phyloP scores from a whole-genome alignment of 2,888 invertebrate species.

The Epistrophella euchroma region DNA sequence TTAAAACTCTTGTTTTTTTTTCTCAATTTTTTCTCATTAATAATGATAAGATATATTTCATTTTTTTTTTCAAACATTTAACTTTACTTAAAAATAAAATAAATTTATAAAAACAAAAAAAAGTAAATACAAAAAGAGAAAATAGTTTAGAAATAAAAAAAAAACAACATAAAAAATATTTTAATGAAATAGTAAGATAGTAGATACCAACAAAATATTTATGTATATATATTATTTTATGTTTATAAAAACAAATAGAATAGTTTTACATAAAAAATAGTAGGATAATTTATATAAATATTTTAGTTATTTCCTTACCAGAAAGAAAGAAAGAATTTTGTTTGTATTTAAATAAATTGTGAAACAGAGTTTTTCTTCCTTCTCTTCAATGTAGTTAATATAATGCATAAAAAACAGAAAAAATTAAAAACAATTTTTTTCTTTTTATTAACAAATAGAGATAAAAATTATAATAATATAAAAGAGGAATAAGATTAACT shows the following conservation, averaged over 20 bases:
- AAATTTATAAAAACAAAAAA: conserved; percentile 70
- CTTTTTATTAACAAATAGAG: conserved; percentile 24
- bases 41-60: conserved; percentile 75
- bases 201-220: conserved; percentile 58
- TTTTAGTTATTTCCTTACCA: conserved; percentile 32
- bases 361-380: conserved; percentile 19
- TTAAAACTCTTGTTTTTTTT: conserved; percentile 42
- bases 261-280: conserved; percentile 38
- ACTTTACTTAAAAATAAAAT: conserved; percentile 75
- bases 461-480: conserved; percentile 23
- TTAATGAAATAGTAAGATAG: conserved; percentile 46
- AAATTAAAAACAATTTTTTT: conserved; percentile 7
- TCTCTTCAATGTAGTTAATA: conserved; percentile 1
- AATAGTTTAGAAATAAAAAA: conserved; percentile 14
- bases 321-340: conserved; percentile 20
- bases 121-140: conserved; percentile 41
- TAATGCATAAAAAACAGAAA: conserved; percentile 9
- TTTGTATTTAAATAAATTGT: conserved; percentile 31
- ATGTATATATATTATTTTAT: conserved; percentile 23
- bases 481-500: conserved; percentile 47
- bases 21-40: conserved; percentile 74
- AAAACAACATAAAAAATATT: conserved; percentile 27
- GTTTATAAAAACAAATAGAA: conserved; percentile 34
- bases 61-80: conserved; percentile 71
- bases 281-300: conserved; percentile 42